Base-by-base conservation (phyloP, 1,140 invertebrate species). In the Vollenhovia emeryi region DNA sequence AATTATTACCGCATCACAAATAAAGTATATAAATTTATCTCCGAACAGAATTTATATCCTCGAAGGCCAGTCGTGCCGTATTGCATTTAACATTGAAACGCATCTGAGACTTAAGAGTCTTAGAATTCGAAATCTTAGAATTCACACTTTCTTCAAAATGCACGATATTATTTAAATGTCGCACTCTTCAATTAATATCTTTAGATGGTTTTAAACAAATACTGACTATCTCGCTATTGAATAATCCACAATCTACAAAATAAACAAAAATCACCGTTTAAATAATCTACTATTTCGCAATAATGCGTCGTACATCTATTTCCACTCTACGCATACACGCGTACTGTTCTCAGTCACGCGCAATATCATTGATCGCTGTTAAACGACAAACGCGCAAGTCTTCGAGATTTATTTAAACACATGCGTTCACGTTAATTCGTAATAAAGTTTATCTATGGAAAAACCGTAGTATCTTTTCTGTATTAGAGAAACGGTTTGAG, bases 21-120 rank as follows among this genome's bases (percentile, higher is more conserved):
- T 79, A 85, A 85, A 85, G 62, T 79, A 85, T 82, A 82, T 71
- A 82, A 82, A 82, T 82, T 71, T 82, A 82, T 82, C 78, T 82
- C 50, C 6, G 30, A 64, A 57, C 50, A 40, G 50, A 43, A 73
- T 71, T 71, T 82, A 30, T 57, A 30, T 57, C 2, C 50, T 57
- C 50, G 36, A 71, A 50, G 50, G 15, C 27, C n/a, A 21, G 13
- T 18, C 4, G 21, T 24, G 43, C 18, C 21, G 18, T 71, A 24
- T 43, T 13, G 8, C 24, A 30, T 18, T 71, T 33, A 57, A 55
- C 36, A 57, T 57, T 21, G 7, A 71, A 45, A 52, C 13, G 24
- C 27, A 15, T 33, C 11, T n/a, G 13, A 30, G 33, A 75, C 0
- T 30, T 36, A 9, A 0, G 15, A 33, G 7, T 33, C 45, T 73